phyloP scores from a whole-genome alignment of 2,797 vertebrate species.

The Bradypodion pumilum region DNA sequence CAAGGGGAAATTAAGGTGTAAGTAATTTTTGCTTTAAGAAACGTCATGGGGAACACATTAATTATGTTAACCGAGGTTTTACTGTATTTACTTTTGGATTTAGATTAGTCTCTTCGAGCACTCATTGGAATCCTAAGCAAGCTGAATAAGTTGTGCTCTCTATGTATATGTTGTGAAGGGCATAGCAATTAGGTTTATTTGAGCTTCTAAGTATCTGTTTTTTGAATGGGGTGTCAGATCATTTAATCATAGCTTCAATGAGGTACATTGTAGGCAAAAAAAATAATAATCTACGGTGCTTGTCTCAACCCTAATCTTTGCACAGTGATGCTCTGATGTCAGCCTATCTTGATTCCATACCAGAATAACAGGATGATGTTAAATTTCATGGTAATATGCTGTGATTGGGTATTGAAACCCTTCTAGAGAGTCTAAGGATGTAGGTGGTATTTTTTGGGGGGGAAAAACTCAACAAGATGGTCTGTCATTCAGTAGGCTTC shows the following conservation, averaged over 20 bases:
- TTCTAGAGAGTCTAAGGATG: not conserved
- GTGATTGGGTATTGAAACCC: not conserved
- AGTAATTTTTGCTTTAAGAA: too few species aligned
- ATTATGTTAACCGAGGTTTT: too few species aligned
- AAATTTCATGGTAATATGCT: not conserved
- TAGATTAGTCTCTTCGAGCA: not conserved
- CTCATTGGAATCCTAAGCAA: not conserved
- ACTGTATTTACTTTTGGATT: not conserved
- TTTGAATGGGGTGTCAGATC: not conserved
- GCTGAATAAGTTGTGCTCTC: not conserved
- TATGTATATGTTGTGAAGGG: not conserved
- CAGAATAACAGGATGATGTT: not conserved
- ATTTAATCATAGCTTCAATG: not conserved
- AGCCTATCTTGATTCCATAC: not conserved
- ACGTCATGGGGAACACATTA: too few species aligned
- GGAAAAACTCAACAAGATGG: not conserved
- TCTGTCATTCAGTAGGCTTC: not conserved
- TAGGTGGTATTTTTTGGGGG: not conserved
- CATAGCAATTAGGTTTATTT: not conserved
- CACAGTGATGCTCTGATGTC: not conserved
- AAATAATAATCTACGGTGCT: not conserved
- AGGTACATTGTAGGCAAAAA: not conserved
- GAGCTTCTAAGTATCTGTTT: not conserved
- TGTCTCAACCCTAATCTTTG: not conserved
- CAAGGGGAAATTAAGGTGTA: too few species aligned